These are phyloP conservation scores for Phenganax subtilis DNA, from an alignment of 92 coral and sea anemone species.

Conservation along the genomic window DNA sequence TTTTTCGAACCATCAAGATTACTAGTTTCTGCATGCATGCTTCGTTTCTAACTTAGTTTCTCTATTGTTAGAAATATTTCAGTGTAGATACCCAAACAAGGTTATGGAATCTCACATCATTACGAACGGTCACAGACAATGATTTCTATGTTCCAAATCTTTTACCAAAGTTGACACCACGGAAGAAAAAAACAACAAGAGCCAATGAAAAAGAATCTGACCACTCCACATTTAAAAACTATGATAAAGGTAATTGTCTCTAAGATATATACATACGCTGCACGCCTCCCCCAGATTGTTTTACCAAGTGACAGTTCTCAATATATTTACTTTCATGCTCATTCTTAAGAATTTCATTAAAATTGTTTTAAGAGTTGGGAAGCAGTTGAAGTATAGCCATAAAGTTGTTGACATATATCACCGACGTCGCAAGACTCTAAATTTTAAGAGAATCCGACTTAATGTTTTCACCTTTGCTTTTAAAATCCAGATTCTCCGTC, in stretches of 20 bases:
- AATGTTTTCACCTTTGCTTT: neutral
- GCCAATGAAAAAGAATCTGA: neutral
- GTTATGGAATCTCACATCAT: constrained; percentile 78
- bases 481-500: constrained; percentile 13
- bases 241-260: neutral
- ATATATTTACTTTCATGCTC: too few relatives aligned
- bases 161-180: constrained; percentile 58
- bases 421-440: too few relatives aligned
- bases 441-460: neutral
- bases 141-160: constrained; percentile 73
- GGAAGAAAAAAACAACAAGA: constrained; percentile 41
- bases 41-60: too few relatives aligned
- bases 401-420: too few relatives aligned
- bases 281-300: too few relatives aligned
- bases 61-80: constrained; percentile 2
- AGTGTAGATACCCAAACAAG: constrained; percentile 37
- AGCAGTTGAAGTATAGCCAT: too few relatives aligned
- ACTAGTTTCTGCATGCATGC: too few relatives aligned
- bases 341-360: too few relatives aligned
- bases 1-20: too few relatives aligned
- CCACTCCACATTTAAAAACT: neutral
- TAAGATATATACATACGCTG: too few relatives aligned
- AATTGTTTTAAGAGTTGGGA: too few relatives aligned
- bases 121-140: constrained; percentile 20
- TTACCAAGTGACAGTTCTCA: too few relatives aligned